Percentiles rank a stretch among this genome's conserved stretches.
These are phyloP conservation scores for Margarornis squamiger DNA, from an alignment of 2,797 vertebrate genomes.

Conservation along the genomic window DNA sequence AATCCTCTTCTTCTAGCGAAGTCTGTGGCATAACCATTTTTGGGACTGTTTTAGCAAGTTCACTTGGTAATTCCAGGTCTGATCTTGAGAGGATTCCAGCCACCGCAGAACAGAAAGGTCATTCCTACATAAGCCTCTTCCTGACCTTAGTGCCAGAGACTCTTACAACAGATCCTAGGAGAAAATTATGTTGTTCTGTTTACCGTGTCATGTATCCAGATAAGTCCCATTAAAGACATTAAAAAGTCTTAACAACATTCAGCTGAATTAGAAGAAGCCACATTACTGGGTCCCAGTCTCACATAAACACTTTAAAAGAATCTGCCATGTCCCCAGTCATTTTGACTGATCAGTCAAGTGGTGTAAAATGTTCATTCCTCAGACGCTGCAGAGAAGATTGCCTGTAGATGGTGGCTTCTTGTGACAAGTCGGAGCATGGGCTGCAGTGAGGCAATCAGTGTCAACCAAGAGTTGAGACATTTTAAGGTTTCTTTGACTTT, in stretches of 20 bases:
- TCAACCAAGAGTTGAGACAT: background rate
- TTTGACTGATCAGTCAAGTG: background rate
- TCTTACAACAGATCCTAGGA: background rate
- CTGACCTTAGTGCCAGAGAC: background rate
- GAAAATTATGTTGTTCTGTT: background rate
- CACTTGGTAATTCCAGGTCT: background rate
- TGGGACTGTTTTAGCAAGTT: background rate
- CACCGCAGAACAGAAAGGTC: background rate
- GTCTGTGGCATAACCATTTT: background rate
- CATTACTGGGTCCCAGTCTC: background rate
- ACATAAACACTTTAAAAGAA: background rate
- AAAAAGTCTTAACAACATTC: background rate
- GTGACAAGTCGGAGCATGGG: background rate
- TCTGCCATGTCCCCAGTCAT: fast-evolving
- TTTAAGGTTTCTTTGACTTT: background rate
- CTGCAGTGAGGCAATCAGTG: background rate
- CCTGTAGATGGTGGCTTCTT: background rate
- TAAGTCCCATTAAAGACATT: background rate
- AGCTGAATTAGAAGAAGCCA: background rate
- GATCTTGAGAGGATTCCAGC: background rate
- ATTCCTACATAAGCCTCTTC: background rate
- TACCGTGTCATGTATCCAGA: background rate
- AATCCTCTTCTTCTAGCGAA: background rate
- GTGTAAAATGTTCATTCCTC: background rate
- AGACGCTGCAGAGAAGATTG: background rate